Evolutionary conservation across 2,113 vertebrate species (phyloP), one percentile per base, ranked within the genome.

Genomic region (Cheilinus undulatus): DNA sequence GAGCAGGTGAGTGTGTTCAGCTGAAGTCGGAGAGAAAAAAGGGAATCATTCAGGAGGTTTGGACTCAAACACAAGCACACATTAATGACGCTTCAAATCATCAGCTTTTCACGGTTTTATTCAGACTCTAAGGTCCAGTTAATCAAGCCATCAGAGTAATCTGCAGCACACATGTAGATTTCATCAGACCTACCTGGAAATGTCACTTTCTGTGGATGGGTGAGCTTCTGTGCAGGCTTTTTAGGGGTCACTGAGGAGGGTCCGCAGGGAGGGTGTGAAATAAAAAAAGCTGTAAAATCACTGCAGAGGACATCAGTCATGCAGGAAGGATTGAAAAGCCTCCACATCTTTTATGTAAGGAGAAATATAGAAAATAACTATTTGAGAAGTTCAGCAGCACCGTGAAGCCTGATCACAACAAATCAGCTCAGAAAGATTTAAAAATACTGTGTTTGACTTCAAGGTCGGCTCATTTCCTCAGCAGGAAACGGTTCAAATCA

Each of bases 1-100:
- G 50, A 69, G 59, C 23, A 69, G 75, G 65, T 76, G 66, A 82
- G 80, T 72, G 24, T 27, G 49, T 48, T 11, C 46, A 54, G 38
- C 24, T 12, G 3, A 57, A 58, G 69, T 68, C 49, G n/a, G 43
- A 23, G 58, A 23, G 19, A 38, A 27, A 49, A 12, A 19, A 34
- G 11, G 13, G 7, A 45, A 7, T 52, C 62, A 1, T 54, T 43
- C 24, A 12, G 4, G 8, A 60, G 66, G 60, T 74, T 66, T 62
- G 59, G 56, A 9, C 32, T 0, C 51, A 19, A 20, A 67, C 23
- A 23, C 45, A 20, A 30, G 68, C 49, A 61, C 64, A 45, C 42
- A 19, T 9, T 6, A 3, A 14, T 40, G 13, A 2, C 17, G 40
- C 15, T 19, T 17, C 15, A 4, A 2, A 7, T 42, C 3, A 4